Evolutionary conservation across 2,113 vertebrate genomes (phyloP), one percentile per base, ranked within the genome.

Genomic region (Panthera tigris): DNA sequence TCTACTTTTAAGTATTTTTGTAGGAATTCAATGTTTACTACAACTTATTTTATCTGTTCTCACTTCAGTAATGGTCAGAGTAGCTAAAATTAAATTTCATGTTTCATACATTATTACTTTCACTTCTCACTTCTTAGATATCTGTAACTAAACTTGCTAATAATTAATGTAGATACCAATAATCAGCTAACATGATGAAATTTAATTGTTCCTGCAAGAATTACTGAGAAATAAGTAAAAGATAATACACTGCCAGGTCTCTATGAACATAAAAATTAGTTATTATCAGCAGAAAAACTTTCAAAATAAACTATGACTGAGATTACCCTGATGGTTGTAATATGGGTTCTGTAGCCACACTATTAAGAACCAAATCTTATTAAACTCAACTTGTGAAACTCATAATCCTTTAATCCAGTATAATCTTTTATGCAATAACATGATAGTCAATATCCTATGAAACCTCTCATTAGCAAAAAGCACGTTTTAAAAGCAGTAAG

Each of bases 121-220:
- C 48, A 89, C 31, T 97, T 98, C 97, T 97, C 92, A 98, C 39
- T 5, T 96, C 86, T 89, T 93, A 63, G 25, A 63, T 96, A 97
- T 97, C 96, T 87, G 45, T 31, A 96, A 97, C 92, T 76, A 94
- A 95, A 88, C 94, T 96, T 98, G 96, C 88, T 93, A 96, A 82
- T 85, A 96, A 92, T 90, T 36, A 81, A 74, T 85, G 92, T 48
- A 48, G 74, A 87, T 68, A 95, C 48, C 94, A 68, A 92, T 96
- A 94, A 97, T 94, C 90, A 97, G 39, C 23, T 97, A 93, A 93
- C 91, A 98, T 66, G 71, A 96, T 68, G 27, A 96, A 98, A 79
- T 68, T 55, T 36, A 95, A 88, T 4, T 92, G 94, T 97, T 97
- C 66, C 96, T 97, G 73, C 55, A 96, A 39, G 31, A 63, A 69